Conservation (phyloP, 2,113 vertebrate genomes). For the Meleagris gallopavo region DNA sequence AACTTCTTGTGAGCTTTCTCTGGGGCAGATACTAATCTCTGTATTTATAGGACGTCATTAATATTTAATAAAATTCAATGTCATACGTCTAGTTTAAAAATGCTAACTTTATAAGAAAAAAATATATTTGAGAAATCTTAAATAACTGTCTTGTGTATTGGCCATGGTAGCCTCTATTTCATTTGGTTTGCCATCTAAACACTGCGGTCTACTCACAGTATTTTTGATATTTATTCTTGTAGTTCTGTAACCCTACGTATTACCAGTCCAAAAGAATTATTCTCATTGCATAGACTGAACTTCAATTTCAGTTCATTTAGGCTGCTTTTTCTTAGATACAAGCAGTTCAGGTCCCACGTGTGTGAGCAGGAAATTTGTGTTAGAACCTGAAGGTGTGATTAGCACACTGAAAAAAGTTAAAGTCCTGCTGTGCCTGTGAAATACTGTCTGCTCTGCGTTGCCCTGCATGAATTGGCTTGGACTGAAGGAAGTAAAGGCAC, state of each 20-base stretch:
- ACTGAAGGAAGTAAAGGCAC: background rate
- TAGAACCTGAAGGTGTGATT: conserved; percentile 12
- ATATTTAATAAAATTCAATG: background rate
- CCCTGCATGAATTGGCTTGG: background rate
- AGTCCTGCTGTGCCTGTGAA: conserved; percentile 32
- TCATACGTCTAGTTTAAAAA: background rate
- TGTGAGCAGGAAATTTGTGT: background rate
- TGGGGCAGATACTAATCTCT: background rate
- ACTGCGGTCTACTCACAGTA: background rate
- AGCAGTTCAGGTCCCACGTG: background rate
- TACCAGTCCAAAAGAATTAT: background rate
- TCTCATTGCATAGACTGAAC: background rate
- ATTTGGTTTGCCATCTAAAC: background rate
- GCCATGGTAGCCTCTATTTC: background rate
- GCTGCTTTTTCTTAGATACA: background rate
- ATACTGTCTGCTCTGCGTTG: conserved; percentile 15
- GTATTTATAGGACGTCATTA: fast-evolving
- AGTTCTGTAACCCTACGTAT: background rate
- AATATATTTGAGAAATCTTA: background rate
- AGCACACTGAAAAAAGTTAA: background rate
- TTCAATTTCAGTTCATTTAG: background rate
- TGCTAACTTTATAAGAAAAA: background rate
- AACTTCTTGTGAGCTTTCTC: background rate
- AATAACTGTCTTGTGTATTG: background rate
- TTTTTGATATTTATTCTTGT: background rate